phyloP scores from a whole-genome alignment of 2,797 vertebrate genomes.

The Tragopan temminckii region DNA sequence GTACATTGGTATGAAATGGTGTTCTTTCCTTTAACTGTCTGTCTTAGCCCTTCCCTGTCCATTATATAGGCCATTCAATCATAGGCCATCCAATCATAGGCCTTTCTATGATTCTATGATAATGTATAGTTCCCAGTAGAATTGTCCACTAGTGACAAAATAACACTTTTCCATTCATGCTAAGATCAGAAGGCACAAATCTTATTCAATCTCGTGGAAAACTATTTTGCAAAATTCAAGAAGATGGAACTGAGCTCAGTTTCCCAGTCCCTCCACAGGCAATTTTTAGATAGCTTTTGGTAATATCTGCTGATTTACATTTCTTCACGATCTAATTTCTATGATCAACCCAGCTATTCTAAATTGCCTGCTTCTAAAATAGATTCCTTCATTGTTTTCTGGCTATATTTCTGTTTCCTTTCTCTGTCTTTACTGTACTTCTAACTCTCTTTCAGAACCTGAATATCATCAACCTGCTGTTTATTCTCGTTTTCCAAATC shows the following conservation, averaged over 20 bases:
- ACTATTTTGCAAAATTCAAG: not conserved
- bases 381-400: not conserved
- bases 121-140: no score
- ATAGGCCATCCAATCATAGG: no score
- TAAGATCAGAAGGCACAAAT: not conserved
- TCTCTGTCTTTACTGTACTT: not conserved
- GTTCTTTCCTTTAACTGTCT: not conserved
- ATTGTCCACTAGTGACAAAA: not conserved
- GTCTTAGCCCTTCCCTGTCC: not conserved
- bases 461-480: not conserved
- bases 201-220: not conserved
- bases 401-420: not conserved
- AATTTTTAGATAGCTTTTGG: not conserved
- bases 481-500: not conserved
- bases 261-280: fast-evolving
- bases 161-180: not conserved
- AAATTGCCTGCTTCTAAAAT: not conserved
- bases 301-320: not conserved
- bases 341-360: not conserved
- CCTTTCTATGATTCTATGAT: no score
- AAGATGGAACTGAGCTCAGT: not conserved
- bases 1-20: not conserved
- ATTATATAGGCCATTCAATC: no score
- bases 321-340: not conserved
- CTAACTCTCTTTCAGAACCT: not conserved